phyloP scores from a whole-genome alignment of 2,888 invertebrate species.

The Charanyca ferruginea region DNA sequence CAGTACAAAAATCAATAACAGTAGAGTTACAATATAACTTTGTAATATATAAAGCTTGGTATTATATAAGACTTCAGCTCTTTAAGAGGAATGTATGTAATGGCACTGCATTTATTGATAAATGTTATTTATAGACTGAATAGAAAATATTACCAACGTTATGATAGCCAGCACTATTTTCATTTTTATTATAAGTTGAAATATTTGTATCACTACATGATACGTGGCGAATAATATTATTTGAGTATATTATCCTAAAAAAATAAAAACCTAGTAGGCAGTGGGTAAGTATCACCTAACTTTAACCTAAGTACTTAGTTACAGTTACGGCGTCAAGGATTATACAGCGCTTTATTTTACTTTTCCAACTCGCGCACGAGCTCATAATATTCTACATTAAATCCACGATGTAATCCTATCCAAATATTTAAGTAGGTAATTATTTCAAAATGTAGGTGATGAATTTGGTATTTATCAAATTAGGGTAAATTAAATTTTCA shows the following conservation, averaged over 20 bases:
- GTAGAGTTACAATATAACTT: slow-evolving; percentile 2
- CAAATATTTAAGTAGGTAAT: slow-evolving; percentile 59
- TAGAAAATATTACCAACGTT: neutral
- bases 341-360: slow-evolving; percentile 46
- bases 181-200: neutral
- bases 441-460: slow-evolving; percentile 37
- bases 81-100: slow-evolving; percentile 6
- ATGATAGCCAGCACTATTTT: neutral
- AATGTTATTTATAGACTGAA: slow-evolving; percentile 8
- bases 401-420: slow-evolving; percentile 50
- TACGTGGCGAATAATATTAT: neutral
- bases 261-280: neutral
- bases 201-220: neutral
- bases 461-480: slow-evolving; percentile 46
- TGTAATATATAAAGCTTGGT: neutral
- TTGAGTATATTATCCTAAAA: neutral
- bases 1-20: slow-evolving; percentile 33
- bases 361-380: slow-evolving; percentile 34
- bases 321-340: slow-evolving; percentile 19
- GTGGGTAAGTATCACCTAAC: too few species aligned
- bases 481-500: slow-evolving; percentile 37
- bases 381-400: slow-evolving; percentile 45
- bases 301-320: slow-evolving; percentile 8
- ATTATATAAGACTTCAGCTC: slow-evolving; percentile 14
- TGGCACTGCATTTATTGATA: slow-evolving; percentile 5